Percentiles rank a stretch among this genome's conserved stretches.
Evolutionary conservation across 2,797 vertebrate genomes (phyloP).

Genomic region (Neosalanx taihuensis): DNA sequence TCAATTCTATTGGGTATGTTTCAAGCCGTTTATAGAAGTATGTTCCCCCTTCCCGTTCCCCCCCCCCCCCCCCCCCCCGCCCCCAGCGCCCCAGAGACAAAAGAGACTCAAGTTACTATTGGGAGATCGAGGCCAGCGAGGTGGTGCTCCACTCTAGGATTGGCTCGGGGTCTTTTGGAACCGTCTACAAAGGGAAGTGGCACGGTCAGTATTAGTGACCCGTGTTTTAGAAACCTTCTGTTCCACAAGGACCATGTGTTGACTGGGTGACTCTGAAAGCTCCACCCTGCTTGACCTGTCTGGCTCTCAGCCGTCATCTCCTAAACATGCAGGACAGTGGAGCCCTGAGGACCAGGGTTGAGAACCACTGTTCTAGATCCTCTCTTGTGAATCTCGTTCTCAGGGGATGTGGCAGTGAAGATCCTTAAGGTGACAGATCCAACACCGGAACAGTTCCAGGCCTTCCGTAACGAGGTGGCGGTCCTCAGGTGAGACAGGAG

Average conservation of each 20-base stretch:
- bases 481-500: conserved; percentile 75
- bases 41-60: too few relatives aligned
- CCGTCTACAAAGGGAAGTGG: conserved; percentile 89
- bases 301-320: background rate
- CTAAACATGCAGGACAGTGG: too few relatives aligned
- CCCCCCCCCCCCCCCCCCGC: too few relatives aligned
- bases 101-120: conserved; percentile 87
- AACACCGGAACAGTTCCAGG: conserved; percentile 86
- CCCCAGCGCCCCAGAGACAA: conserved; percentile 80
- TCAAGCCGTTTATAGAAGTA: background rate
- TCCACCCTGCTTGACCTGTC: too few relatives aligned
- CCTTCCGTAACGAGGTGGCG: conserved; percentile 87
- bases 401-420: conserved; percentile 88
- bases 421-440: conserved; percentile 85
- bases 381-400: background rate
- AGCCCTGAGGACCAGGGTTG: too few relatives aligned
- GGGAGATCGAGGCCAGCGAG: conserved; percentile 87
- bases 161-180: conserved; percentile 86
- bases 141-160: conserved; percentile 82
- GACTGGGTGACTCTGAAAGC: background rate
- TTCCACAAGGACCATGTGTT: background rate
- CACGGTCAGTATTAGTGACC: conserved; percentile 71
- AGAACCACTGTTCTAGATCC: too few relatives aligned
- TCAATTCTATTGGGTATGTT: background rate
- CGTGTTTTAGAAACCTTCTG: too few relatives aligned